Percentiles rank a stretch among this genome's conserved stretches.
Conservation (phyloP, 2,113 vertebrate genomes). For the Oostethus manadensis region DNA sequence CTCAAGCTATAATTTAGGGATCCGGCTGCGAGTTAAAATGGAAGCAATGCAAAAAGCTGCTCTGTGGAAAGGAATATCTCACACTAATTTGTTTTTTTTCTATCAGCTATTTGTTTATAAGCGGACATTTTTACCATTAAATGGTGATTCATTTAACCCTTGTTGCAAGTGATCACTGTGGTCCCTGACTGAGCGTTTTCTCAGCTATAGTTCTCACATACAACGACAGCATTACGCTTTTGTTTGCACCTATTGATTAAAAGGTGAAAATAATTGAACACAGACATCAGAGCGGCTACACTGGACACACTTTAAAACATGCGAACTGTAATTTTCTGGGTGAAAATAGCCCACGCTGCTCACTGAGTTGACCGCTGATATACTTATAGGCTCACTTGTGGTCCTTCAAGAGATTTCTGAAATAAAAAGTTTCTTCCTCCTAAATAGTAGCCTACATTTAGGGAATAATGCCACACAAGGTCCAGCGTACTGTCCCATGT, state of each 20-base stretch:
- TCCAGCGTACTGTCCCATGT: background rate
- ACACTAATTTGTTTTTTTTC: constrained; percentile 12
- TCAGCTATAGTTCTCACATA: background rate
- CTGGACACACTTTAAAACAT: constrained; percentile 59
- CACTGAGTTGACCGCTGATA: constrained; percentile 59
- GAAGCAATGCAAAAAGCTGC: constrained; percentile 38
- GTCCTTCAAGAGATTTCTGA: constrained; percentile 47
- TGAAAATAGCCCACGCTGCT: constrained; percentile 66
- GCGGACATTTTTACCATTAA: background rate
- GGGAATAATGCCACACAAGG: constrained; percentile 3
- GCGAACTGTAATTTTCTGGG: constrained; percentile 72
- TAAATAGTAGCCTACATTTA: background rate
- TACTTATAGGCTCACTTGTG: constrained; percentile 58
- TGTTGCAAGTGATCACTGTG: constrained; percentile 1
- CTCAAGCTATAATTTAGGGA: constrained; percentile 65
- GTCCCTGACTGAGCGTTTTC: background rate
- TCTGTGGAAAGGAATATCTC: constrained; percentile 33
- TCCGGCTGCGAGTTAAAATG: constrained; percentile 53
- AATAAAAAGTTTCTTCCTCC: constrained; percentile 34
- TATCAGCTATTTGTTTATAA: constrained; percentile 14
- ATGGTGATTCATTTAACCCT: background rate
- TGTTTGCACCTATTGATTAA: constrained; percentile 46
- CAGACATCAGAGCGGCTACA: constrained; percentile 31
- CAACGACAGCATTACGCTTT: background rate
- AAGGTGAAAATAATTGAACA: constrained; percentile 51